A percentile compares a stretch with the other conserved stretches of the same genome.
Evolutionary conservation across 2,888 invertebrate species (phyloP).

Genomic region (Drosophila gaucha): DNA sequence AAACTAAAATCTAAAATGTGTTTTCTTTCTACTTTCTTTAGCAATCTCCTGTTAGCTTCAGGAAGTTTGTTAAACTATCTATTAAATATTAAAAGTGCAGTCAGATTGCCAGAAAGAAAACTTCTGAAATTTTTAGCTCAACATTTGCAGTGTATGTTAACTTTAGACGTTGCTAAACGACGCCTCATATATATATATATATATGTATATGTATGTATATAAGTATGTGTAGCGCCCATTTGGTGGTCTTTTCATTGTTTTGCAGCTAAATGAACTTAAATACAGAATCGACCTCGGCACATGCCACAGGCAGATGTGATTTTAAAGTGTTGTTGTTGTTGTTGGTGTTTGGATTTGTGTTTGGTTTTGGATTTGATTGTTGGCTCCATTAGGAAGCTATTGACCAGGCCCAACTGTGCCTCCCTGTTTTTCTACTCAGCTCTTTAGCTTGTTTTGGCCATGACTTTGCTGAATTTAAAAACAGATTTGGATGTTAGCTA

Average conservation of each 20-base stretch:
- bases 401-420: background rate
- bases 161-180: too few relatives aligned
- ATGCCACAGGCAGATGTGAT: slow-evolving; percentile 22
- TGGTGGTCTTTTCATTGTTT: slow-evolving; percentile 25
- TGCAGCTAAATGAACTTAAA: slow-evolving; percentile 54
- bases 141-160: slow-evolving; percentile 8
- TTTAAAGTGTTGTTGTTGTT: slow-evolving; percentile 32
- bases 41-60: too few relatives aligned
- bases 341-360: slow-evolving; percentile 11
- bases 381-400: slow-evolving; percentile 37
- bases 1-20: too few relatives aligned
- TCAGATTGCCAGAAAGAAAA: too few relatives aligned
- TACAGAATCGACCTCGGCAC: slow-evolving; percentile 15
- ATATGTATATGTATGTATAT: background rate
- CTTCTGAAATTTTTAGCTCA: background rate
- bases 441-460: slow-evolving; percentile 9
- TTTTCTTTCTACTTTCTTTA: too few relatives aligned
- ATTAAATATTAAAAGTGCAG: too few relatives aligned
- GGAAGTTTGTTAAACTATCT: background rate
- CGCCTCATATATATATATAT: too few relatives aligned
- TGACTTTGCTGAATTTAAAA: slow-evolving; percentile 55
- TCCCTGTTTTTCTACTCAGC: background rate
- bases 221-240: background rate
- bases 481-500: slow-evolving; percentile 28
- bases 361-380: slow-evolving; percentile 36